Evolutionary conservation across 2,888 invertebrate genomes (phyloP), one percentile per base, ranked within the genome.

Genomic region (Tinea semifulvella): DNA sequence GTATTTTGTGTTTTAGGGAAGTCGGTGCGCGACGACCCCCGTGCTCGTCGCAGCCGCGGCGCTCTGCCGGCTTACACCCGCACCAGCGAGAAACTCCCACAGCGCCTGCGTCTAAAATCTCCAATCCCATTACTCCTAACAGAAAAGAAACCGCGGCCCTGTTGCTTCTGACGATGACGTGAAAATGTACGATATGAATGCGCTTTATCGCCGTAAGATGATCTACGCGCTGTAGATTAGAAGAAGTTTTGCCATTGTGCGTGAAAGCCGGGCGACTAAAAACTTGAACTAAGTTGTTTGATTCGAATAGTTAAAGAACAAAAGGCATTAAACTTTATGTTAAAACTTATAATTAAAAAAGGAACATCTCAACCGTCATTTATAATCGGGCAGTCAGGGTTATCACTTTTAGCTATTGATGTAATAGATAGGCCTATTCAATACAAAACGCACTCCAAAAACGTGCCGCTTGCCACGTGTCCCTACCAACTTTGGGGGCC

Each of bases 161-260:
- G 79, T 80, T 80, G 79, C 77, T 74, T 79, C 75, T 71, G 70
- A 72, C 73, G 65, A 61, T 59, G 60, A 73, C 62, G 68, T 71
- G 74, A 69, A 68, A 72, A 69, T 68, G 65, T 66, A 70, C 67
- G 71, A 67, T 62, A 74, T 74, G 76, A 77, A 76, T 75, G 75
- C 72, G 69, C 60, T 68, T 72, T 71, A 75, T 72, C 70, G 60
- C 61, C 62, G 62, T n/a, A n/a, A 49, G 59, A 65, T 64, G 59
- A 68, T 73, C 66, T 67, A 63, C 66, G 64, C 65, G 52, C 54
- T 31, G 63, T 58, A 66, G 66, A 69, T 66, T 65, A 63, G 58
- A 60, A 48, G 57, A 65, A 65, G 61, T 65, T 65, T 61, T 57
- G 60, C 61, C 54, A 61, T 63, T 63, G 61, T 63, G 55, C 16